Conservation (phyloP, 2,888 invertebrate species). For the Nyleta sp. region DNA sequence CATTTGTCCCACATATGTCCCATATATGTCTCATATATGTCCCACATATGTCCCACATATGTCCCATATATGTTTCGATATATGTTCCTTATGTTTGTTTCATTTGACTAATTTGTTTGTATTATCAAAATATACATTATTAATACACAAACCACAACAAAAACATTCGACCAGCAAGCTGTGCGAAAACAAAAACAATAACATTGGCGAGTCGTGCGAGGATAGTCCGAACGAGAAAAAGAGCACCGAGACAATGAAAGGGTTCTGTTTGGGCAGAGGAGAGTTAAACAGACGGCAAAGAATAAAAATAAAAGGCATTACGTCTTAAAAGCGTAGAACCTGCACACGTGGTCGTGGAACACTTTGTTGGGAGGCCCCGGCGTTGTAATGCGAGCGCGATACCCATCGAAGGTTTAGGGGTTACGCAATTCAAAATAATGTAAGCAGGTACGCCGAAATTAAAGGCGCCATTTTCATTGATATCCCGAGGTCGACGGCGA, state of each 20-base stretch:
- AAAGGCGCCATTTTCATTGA: constrained; percentile 55
- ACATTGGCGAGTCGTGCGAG: constrained; percentile 2
- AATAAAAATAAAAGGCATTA: constrained; percentile 48
- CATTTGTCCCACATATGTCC: no score
- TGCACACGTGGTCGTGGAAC: constrained; percentile 46
- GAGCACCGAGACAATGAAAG: constrained; percentile 66
- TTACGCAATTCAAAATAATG: constrained; percentile 63
- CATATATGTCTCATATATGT: no score
- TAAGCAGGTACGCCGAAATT: constrained; percentile 57
- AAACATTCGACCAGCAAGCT: neutral
- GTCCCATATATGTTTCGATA: no score
- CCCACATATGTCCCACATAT: no score
- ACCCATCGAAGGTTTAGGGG: constrained; percentile 47
- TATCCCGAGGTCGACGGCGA: constrained; percentile 42
- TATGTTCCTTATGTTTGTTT: no score
- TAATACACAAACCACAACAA: no score
- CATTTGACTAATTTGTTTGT: no score
- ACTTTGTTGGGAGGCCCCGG: constrained; percentile 39
- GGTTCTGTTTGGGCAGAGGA: constrained; percentile 71
- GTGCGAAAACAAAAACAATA: constrained; percentile 18
- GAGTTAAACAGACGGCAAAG: constrained; percentile 23
- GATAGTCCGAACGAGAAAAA: constrained; percentile 62
- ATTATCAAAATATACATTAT: no score
- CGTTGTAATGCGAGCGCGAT: constrained; percentile 54
- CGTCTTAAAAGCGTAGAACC: constrained; percentile 35